Evolutionary conservation across 1,140 invertebrate genomes (phyloP).

Genomic region (Yoshiicerus persimilis): DNA sequence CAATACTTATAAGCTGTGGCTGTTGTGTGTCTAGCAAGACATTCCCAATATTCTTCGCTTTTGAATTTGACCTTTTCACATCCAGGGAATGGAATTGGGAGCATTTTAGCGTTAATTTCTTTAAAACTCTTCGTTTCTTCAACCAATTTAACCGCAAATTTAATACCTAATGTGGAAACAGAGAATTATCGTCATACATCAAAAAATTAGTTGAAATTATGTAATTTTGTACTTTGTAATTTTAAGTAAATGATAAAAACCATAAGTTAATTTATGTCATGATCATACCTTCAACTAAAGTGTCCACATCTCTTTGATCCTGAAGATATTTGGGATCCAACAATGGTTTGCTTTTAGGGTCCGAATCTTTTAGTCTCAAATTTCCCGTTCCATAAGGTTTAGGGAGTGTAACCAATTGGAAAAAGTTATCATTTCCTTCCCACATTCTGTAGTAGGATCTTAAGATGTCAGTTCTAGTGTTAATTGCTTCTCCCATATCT

Average conservation of each 20-base stretch:
- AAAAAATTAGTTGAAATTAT: neutral
- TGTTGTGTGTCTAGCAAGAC: conserved; percentile 48
- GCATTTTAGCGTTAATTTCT: neutral
- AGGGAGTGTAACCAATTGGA: conserved; percentile 71
- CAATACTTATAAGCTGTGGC: conserved; percentile 25
- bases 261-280: neutral
- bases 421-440: conserved; percentile 39
- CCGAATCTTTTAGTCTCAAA: neutral
- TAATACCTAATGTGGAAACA: neutral
- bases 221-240: neutral
- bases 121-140: conserved; percentile 3
- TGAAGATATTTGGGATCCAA: conserved; percentile 33
- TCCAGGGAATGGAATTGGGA: conserved; percentile 27
- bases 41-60: conserved; percentile 60
- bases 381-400: conserved; percentile 68
- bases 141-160: neutral
- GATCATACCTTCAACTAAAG: conserved; percentile 11
- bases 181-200: no score
- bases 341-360: conserved; percentile 14
- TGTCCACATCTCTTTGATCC: conserved; percentile 22
- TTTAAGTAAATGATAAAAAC: neutral
- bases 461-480: conserved; percentile 7
- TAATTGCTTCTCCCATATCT: conserved; percentile 33
- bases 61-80: conserved; percentile 54
- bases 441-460: conserved; percentile 24